phyloP scores from a whole-genome alignment of 2,888 invertebrate species.

The Caenorhabditis wallacei region DNA sequence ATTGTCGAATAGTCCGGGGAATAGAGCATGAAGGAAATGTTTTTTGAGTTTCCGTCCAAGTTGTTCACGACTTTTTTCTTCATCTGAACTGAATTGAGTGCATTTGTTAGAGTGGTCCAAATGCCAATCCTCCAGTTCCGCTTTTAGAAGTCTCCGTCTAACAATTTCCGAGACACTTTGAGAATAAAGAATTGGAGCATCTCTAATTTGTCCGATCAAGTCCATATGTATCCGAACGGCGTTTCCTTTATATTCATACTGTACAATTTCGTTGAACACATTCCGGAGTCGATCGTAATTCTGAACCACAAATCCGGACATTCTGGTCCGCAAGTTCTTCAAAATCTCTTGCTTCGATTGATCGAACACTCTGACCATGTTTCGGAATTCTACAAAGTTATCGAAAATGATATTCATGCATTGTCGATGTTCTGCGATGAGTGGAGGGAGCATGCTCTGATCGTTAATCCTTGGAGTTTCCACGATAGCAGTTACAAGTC shows the following conservation, averaged over 20 bases:
- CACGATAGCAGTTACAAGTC: constrained; percentile 45
- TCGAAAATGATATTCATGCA: constrained; percentile 57
- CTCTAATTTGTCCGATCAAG: constrained; percentile 72
- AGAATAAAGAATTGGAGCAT: constrained; percentile 78
- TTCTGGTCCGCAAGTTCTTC: constrained; percentile 71
- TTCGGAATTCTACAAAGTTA: constrained; percentile 65
- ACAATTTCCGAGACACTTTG: constrained; percentile 79
- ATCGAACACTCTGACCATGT: constrained; percentile 70
- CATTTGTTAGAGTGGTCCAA: constrained; percentile 72
- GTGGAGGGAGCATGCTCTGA: constrained; percentile 28
- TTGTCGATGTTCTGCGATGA: constrained; percentile 61
- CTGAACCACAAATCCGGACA: constrained; percentile 73
- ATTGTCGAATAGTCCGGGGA: constrained; percentile 90
- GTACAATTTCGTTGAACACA: constrained; percentile 72
- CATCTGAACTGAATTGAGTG: constrained; percentile 89
- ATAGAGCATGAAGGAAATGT: constrained; percentile 90
- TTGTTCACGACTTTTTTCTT: constrained; percentile 89
- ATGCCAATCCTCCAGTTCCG: constrained; percentile 76
- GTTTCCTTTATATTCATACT: constrained; percentile 77
- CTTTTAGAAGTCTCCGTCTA: constrained; percentile 73
- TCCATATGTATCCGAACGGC: constrained; percentile 72
- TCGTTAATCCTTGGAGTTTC: constrained; percentile 63
- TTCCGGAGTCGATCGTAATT: constrained; percentile 75
- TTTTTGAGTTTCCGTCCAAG: constrained; percentile 90
- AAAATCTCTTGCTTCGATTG: constrained; percentile 78